Evolutionary conservation across 2,113 vertebrate species (phyloP), one percentile per base, ranked within the genome.

Genomic region (Dromiciops gliroides): DNA sequence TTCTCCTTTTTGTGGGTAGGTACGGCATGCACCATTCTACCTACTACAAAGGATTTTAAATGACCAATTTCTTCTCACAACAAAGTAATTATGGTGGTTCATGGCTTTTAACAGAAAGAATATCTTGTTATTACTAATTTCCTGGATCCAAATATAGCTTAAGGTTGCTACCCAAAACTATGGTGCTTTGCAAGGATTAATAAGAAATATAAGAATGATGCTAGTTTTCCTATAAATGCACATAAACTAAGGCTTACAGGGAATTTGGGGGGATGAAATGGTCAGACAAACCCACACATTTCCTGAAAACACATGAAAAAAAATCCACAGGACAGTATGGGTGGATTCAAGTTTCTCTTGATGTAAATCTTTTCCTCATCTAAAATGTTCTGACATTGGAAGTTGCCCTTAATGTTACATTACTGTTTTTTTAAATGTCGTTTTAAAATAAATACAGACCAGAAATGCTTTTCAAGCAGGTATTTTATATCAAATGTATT

Each of bases 41-140:
- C 93, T 90, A 67, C 91, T 96, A 92, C 56, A 95, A 94, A 95
- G 52, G 53, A 96, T 91, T 95, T 90, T 49, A 49, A 97, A 89
- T 48, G 53, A 52, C 24, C 48, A 92, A 50, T 92, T 97, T 91
- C 89, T 96, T 92, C 67, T 60, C 50, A 94, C 14, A 95, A 83
- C 14, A 75, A 92, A 88, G 90, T 90, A 96, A 94, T 90, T 89
- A 9, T 5, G 0, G 93, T 37, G 89, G 95, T 22, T 56, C 22
- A 0, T 75, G 50, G 93, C 50, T 7, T 94, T 94, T 94, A 37
- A 50, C 94, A 93, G 91, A 37, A 60, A 75, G 47, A 95, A 96
- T 50, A 94, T 48, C 95, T 95, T 95, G 94, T 94, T 96, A 94
- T 95, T 91, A 94, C 93, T 97, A 90, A 83, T 93, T 94, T 93